Conservation (phyloP, 1,140 invertebrate species). For the Hetaerina americana region DNA sequence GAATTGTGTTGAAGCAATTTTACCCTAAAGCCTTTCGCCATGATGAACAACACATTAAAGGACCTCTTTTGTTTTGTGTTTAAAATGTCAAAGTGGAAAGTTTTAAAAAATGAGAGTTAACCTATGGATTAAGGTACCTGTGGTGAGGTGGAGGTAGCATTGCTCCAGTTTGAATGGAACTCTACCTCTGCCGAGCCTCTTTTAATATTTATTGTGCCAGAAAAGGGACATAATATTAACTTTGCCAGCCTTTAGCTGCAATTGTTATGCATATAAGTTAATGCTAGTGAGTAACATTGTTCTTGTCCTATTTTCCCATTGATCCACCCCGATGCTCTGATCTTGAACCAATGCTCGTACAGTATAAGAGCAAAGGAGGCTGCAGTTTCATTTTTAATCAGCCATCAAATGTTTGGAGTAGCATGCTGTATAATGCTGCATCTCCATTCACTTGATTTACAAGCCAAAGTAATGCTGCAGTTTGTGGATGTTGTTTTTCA, state of each 20-base stretch:
- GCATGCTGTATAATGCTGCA: too few relatives aligned
- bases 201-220: not conserved
- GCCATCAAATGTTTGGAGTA: too few relatives aligned
- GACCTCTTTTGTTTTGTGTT: not conserved
- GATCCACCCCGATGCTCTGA: too few relatives aligned
- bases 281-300: not conserved
- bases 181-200: not conserved
- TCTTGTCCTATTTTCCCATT: not conserved
- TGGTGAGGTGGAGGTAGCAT: not conserved
- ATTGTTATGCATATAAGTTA: not conserved
- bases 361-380: too few relatives aligned
- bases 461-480: not conserved
- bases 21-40: not conserved
- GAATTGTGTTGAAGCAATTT: not conserved
- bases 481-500: not conserved
- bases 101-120: constrained; percentile 1
- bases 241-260: not conserved
- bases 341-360: too few relatives aligned
- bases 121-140: not conserved
- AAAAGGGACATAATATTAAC: not conserved
- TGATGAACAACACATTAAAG: not conserved
- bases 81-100: not conserved
- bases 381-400: too few relatives aligned
- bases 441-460: not conserved
- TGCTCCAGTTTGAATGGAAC: not conserved